Conservation (phyloP, 2,888 invertebrate species). For the Caenorhabditis sp. region DNA sequence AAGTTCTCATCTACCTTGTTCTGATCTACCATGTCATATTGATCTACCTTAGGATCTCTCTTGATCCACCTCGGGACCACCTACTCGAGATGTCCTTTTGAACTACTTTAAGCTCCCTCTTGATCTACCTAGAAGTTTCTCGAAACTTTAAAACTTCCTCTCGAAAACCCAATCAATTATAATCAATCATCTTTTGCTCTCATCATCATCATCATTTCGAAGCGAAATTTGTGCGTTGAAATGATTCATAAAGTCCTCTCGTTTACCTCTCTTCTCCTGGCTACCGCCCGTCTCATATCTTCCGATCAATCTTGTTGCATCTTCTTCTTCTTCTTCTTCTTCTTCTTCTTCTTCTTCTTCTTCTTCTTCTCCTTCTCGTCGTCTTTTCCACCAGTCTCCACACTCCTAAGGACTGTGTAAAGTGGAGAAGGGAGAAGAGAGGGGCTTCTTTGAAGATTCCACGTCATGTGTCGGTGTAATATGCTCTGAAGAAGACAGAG, state of each 20-base stretch:
- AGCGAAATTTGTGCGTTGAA: constrained; percentile 10
- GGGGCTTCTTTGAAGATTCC: constrained; percentile 8
- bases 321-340: constrained; percentile 7
- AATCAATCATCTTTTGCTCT: constrained; percentile 22
- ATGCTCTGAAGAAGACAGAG: background rate
- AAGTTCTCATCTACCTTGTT: too few species aligned
- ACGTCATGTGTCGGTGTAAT: constrained; percentile 35
- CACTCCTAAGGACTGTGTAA: constrained; percentile 10
- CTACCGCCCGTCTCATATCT: background rate
- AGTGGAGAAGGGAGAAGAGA: background rate
- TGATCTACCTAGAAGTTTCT: background rate
- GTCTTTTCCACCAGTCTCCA: background rate
- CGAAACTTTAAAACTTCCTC: background rate
- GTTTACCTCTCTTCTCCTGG: too few species aligned
- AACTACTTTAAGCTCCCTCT: too few species aligned
- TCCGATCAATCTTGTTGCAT: constrained; percentile 41
- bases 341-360: too few species aligned
- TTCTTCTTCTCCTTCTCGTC: background rate
- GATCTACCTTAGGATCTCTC: too few species aligned
- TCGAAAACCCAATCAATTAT: constrained; percentile 20
- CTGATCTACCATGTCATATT: too few species aligned
- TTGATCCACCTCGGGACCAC: too few species aligned
- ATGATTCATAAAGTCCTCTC: constrained; percentile 25
- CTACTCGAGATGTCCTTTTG: too few species aligned
- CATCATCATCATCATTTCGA: background rate